These are phyloP conservation scores for Andrena minutula DNA, from an alignment of 2,888 invertebrate species.

Conservation along the genomic window DNA sequence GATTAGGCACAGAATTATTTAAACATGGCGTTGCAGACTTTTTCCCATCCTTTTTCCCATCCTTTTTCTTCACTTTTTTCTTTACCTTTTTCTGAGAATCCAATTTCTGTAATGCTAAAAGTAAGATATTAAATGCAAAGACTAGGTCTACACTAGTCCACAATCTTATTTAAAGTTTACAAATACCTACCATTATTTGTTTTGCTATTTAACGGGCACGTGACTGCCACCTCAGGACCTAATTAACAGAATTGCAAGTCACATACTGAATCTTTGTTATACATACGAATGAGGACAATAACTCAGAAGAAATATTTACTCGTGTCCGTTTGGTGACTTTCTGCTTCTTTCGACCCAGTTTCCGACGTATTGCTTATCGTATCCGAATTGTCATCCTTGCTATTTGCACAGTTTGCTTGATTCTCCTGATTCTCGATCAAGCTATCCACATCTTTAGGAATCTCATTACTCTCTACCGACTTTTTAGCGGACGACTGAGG, in stretches of 20 bases:
- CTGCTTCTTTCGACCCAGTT: constrained; percentile 46
- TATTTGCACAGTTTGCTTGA: constrained; percentile 76
- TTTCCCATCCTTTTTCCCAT: constrained; percentile 66
- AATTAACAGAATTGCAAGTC: constrained; percentile 14
- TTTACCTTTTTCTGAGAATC: constrained; percentile 76
- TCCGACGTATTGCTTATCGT: constrained; percentile 24
- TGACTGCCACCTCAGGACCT: constrained; percentile 44
- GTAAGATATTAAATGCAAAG: constrained; percentile 1
- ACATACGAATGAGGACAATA: neutral
- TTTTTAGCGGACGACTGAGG: constrained; percentile 67
- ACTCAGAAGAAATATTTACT: constrained; percentile 27
- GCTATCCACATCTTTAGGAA: constrained; percentile 68
- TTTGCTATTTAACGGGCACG: constrained; percentile 32
- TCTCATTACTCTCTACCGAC: constrained; percentile 54
- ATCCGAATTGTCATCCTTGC: constrained; percentile 65
- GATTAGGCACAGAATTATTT: constrained; percentile 71
- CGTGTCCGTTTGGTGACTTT: constrained; percentile 40
- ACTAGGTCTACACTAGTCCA: neutral
- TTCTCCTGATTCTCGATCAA: constrained; percentile 83
- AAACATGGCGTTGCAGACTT: constrained; percentile 54
- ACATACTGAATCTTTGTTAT: neutral
- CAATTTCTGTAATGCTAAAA: constrained; percentile 67
- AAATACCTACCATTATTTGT: constrained; percentile 50
- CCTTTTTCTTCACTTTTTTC: constrained; percentile 73
- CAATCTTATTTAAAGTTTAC: neutral